Percentiles rank a stretch among this genome's conserved stretches.
Conservation (phyloP, 2,888 invertebrate genomes). For the Oxycera nigricornis region DNA sequence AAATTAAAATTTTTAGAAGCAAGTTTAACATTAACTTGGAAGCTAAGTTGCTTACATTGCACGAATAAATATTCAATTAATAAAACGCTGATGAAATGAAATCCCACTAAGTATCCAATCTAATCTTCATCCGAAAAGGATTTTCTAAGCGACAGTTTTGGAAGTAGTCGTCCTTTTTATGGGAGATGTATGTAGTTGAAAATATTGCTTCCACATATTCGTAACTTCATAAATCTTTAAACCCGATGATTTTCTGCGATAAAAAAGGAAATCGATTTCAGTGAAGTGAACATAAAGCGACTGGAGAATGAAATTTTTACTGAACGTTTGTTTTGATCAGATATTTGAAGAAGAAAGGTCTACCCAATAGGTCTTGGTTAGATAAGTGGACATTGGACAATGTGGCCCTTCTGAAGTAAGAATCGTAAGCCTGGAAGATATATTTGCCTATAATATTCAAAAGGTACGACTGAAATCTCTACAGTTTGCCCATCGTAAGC, state of each 20-base stretch:
- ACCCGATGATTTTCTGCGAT: slow-evolving; percentile 17
- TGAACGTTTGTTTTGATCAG: slow-evolving; percentile 5
- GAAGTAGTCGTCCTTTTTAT: no score
- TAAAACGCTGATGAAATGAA: no score
- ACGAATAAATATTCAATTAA: no score
- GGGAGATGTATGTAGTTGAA: slow-evolving; percentile 26
- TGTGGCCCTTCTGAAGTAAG: background rate
- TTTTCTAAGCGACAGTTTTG: no score
- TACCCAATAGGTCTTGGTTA: background rate
- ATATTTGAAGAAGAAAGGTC: background rate
- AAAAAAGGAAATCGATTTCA: slow-evolving; percentile 37
- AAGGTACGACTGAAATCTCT: background rate
- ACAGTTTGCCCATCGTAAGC: background rate
- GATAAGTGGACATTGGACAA: slow-evolving; percentile 1
- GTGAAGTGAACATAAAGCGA: slow-evolving; percentile 27
- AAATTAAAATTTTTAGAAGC: no score
- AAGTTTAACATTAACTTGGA: no score
- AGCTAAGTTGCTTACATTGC: no score
- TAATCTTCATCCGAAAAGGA: no score
- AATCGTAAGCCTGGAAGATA: slow-evolving; percentile 14
- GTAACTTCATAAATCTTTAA: slow-evolving; percentile 31
- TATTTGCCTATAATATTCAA: background rate
- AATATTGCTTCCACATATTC: slow-evolving; percentile 28
- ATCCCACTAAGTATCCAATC: no score
- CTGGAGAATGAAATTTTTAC: slow-evolving; percentile 18